phyloP scores from a whole-genome alignment of 53 echinoderm and acorn worm species.

The Echinometra lucunter region DNA sequence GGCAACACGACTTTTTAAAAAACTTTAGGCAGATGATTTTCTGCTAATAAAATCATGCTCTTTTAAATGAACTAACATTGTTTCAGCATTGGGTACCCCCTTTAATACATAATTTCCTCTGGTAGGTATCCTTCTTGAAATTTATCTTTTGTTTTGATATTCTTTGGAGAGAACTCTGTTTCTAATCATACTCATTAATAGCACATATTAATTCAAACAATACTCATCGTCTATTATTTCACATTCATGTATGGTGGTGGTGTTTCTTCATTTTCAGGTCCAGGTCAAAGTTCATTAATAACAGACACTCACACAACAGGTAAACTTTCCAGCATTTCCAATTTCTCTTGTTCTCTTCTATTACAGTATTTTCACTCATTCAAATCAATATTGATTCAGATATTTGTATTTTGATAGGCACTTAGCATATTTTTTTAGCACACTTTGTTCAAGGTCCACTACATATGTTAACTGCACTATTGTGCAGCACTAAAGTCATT shows the following conservation, averaged over 20 bases:
- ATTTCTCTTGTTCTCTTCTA: not conserved
- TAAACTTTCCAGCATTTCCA: not conserved
- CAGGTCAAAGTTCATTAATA: not conserved
- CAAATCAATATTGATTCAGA: not conserved
- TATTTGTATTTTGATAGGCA: not conserved
- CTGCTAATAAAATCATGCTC: no score
- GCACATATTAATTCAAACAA: not conserved
- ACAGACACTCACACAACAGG: not conserved
- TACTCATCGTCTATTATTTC: not conserved
- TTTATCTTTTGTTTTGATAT: no score
- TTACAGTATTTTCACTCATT: not conserved
- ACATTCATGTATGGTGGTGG: constrained; percentile 5
- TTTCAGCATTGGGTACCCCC: no score
- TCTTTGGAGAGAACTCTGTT: not conserved
- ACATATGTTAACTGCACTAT: no score
- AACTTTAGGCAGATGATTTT: no score
- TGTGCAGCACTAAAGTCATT: no score
- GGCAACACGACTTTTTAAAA: no score
- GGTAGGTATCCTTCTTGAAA: no score
- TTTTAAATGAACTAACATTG: no score
- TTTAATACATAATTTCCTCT: no score
- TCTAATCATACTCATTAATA: not conserved
- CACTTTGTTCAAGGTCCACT: no score
- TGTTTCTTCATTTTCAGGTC: not conserved
- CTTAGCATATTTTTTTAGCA: not conserved